Base-by-base conservation (phyloP, 2,888 invertebrate species). In the Drosophila sordidapex region DNA sequence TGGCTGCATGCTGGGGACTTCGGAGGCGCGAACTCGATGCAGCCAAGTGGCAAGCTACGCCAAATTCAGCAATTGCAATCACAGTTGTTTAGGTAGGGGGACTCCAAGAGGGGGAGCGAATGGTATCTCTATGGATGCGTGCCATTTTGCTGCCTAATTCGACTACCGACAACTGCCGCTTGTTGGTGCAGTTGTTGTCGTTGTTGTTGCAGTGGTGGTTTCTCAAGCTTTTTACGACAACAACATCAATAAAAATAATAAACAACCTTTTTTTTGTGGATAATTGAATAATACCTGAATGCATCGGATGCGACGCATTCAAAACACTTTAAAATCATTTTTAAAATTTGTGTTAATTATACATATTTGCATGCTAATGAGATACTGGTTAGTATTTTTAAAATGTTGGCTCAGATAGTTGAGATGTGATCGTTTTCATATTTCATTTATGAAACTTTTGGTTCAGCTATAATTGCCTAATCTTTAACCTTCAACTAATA, bases 71-170 rank as follows among this genome's bases (percentile, higher is more conserved):
- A 85, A 69, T 87, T 87, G 85, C 88, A 85, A 85, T 70, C 66
- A 63, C 51, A 25, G 25, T 46, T 60, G 49, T 56, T 77, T 48
- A 35, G 48, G 68, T 35, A 74, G 59, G 57, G 61, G 46, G 53
- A 53, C 48, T 2, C 13, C 5, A 25, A 52, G 10, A 33, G n/a
- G 43, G 21, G 46, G 2, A 18, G 31, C 21, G 31, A 27, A 61
- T 36, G 75, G 59, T 54, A 79, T 63, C 70, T 81, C 70, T 86
- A 89, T 86, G 74, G 86, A 86, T 90, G 86, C 90, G 86, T 86
- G 90, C 85, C 88, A 85, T 87, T 87, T 89, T 82, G 86, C 72
- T 81, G 88, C 74, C 76, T 76, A 82, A 85, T 87, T 80, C 86
- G 76, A 85, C 85, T 89, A 86, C 85, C 85, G 83, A 81, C 81